Conservation (phyloP, 2,797 vertebrate species). For the Eupleurogrammus muticus region DNA sequence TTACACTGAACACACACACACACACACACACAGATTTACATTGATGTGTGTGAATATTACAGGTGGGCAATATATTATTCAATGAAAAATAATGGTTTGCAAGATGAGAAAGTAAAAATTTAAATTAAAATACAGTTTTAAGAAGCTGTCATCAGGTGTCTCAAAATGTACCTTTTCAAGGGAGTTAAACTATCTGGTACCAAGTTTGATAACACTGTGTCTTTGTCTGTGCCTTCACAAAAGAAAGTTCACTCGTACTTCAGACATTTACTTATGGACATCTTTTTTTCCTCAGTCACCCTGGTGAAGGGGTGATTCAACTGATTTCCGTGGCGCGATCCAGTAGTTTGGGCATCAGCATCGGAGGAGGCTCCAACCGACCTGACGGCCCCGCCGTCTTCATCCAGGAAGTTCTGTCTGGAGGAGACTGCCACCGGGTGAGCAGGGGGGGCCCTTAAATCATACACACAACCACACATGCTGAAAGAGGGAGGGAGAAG, state of each 20-base stretch:
- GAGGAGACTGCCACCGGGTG: constrained; percentile 91
- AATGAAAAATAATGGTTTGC: too few relatives aligned
- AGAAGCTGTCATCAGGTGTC: too few relatives aligned
- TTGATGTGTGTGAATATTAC: background rate
- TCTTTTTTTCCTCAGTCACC: constrained; percentile 75
- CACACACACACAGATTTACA: background rate
- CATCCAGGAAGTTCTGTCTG: constrained; percentile 89
- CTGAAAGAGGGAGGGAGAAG: background rate
- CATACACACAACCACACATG: background rate
- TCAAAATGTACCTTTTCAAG: too few relatives aligned
- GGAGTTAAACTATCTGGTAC: too few relatives aligned
- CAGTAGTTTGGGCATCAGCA: constrained; percentile 85
- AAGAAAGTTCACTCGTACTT: background rate
- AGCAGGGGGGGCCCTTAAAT: constrained; percentile 37
- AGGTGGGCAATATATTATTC: background rate
- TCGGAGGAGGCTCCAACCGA: constrained; percentile 89
- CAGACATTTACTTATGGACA: background rate
- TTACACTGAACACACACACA: too few relatives aligned
- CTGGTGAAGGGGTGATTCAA: constrained; percentile 90
- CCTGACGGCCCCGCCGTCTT: constrained; percentile 91
- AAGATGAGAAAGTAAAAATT: too few relatives aligned
- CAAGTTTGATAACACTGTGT: too few relatives aligned
- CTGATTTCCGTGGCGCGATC: constrained; percentile 86
- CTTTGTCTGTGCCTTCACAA: background rate
- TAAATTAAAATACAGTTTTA: too few relatives aligned